Base-by-base conservation (phyloP, 2,113 vertebrate genomes). In the Orycteropus afer region DNA sequence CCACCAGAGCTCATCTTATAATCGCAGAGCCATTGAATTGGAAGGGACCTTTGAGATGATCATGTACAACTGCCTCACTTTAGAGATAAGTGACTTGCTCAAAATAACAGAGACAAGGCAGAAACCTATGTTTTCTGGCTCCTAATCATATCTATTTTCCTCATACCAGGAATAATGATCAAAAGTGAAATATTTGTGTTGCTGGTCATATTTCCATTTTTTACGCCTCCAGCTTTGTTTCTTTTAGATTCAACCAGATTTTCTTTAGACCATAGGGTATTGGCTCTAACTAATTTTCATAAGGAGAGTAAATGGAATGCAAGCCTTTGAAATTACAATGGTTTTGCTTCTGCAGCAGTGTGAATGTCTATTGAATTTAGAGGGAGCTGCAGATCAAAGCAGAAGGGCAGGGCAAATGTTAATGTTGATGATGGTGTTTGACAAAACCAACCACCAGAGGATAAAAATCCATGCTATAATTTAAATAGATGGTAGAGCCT, bases 351-450 rank as follows among this genome's bases (percentile, higher is more conserved):
- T 81, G 47, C 7, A 42, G n/a, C 81, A 80, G 14, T 22, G 76
- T 14, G 57, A 59, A 91, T 42, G 51, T 77, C 77, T 37, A 23
- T 40, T 45, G 94, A 84, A 83, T 84, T 84, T 80, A 89, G 87
- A 93, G 47, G 53, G 32, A 90, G 71, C 53, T 29, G 9, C 51
- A 89, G 95, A 97, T 95, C 95, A 97, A 96, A 97, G 92, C 13
- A 9, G 42, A 57, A 86, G 78, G 88, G 95, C 6, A 4, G 32
- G 83, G 45, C 61, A 10, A 42, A 77, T 69, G 89, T 91, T 80
- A 40, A 49, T 11, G 37, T 40, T 69, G 89, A 89, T 34, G 63
- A 13, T 37, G 34, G 63, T 22, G n/a, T 86, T 69, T 42, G 51
- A 91, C 92, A 81, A 61, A 89, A 92, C 55, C n/a, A 63, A 40